Conservation (phyloP, 2,113 vertebrate genomes). For the Theristicus caerulescens region DNA sequence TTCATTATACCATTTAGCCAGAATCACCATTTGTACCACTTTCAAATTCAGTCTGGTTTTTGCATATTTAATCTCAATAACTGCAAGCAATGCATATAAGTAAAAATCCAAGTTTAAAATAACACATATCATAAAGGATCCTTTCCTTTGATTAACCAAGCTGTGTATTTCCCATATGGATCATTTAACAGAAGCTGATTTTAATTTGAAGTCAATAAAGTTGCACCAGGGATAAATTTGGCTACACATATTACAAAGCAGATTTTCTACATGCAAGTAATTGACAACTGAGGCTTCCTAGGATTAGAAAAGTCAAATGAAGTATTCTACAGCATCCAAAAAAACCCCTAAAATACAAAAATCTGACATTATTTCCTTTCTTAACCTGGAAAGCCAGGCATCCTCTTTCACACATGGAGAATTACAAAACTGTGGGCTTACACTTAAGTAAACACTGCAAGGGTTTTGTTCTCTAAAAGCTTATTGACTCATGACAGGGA, state of each 20-base stretch:
- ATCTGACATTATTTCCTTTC: background rate
- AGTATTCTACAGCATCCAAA: background rate
- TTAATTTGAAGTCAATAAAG: background rate
- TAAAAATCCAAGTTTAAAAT: background rate
- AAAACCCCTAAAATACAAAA: background rate
- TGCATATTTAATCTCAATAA: background rate
- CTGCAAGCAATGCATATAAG: background rate
- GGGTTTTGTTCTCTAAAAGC: background rate
- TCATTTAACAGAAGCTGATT: background rate
- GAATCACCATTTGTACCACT: background rate
- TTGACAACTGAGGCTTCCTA: background rate
- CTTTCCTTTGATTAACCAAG: background rate
- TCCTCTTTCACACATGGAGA: background rate
- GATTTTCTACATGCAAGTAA: background rate
- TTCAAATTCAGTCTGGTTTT: background rate
- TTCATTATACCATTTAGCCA: background rate
- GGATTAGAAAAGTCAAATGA: background rate
- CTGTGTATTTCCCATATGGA: background rate
- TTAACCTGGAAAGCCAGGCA: background rate
- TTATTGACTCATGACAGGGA: background rate
- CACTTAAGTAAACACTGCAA: background rate
- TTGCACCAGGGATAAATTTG: background rate
- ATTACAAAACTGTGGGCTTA: background rate
- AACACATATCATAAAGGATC: background rate
- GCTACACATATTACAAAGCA: background rate